phyloP scores from a whole-genome alignment of 2,113 vertebrate genomes.

The Salvelinus namaycush region DNA sequence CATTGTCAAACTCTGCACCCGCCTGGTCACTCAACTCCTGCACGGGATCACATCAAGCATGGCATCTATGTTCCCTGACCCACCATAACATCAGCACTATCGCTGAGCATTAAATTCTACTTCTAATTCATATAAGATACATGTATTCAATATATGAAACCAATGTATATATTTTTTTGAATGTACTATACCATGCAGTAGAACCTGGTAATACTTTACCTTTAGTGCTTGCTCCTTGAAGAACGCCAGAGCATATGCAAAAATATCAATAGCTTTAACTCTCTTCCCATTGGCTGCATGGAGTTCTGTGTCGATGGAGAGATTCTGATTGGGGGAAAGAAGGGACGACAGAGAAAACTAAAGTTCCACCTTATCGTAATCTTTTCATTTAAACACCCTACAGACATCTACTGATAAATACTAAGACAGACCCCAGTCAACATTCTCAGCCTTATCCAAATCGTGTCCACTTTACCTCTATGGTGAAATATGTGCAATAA shows the following conservation, averaged over 20 bases:
- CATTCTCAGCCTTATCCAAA: background rate
- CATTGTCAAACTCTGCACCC: slow-evolving; percentile 86
- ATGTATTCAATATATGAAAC: too few species aligned
- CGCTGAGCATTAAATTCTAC: too few species aligned
- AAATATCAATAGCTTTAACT: slow-evolving; percentile 96
- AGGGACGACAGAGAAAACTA: slow-evolving; percentile 19
- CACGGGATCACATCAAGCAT: background rate
- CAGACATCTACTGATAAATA: background rate
- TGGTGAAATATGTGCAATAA: slow-evolving; percentile 12
- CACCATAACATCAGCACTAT: background rate
- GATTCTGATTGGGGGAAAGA: slow-evolving; percentile 76
- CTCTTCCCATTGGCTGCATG: slow-evolving; percentile 96
- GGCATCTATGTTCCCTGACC: background rate
- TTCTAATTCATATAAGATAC: too few species aligned
- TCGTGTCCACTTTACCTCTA: background rate
- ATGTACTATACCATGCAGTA: too few species aligned
- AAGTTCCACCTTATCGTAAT: background rate
- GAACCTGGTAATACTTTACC: slow-evolving; percentile 66
- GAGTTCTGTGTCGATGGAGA: slow-evolving; percentile 92
- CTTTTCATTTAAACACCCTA: background rate
- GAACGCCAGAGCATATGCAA: slow-evolving; percentile 90
- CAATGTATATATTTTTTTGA: too few species aligned
- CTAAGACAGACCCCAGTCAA: background rate
- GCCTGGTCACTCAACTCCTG: slow-evolving; percentile 95
- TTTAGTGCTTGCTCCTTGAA: slow-evolving; percentile 97